Percentiles rank a stretch among this genome's conserved stretches.
Conservation (phyloP, 2,888 invertebrate species). For the Amphiduros pacificus region DNA sequence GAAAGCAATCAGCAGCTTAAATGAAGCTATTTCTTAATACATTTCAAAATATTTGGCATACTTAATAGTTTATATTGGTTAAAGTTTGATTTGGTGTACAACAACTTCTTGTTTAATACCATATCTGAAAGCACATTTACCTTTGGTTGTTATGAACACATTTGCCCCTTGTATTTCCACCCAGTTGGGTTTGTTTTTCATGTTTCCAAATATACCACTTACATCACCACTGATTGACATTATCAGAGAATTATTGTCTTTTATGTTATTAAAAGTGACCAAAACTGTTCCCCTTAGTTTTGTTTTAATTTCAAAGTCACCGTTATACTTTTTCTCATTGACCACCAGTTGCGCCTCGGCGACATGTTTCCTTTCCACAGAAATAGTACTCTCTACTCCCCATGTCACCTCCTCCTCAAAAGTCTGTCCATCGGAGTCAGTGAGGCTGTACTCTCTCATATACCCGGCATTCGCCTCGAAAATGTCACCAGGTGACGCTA, state of each 20-base stretch:
- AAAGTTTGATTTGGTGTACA: conserved; percentile 25
- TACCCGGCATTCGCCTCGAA: conserved; percentile 58
- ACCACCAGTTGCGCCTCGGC: conserved; percentile 56
- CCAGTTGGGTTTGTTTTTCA: conserved; percentile 19
- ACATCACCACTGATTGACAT: conserved; percentile 31
- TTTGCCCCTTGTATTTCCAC: conserved; percentile 15
- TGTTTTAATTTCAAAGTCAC: conserved; percentile 44
- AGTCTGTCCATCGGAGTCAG: conserved; percentile 51
- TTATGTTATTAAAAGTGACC: conserved; percentile 31
- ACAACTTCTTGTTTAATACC: conserved; percentile 35
- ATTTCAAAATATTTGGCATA: too few species aligned
- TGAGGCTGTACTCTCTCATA: conserved; percentile 56
- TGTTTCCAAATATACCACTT: conserved; percentile 21
- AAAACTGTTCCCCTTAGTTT: conserved; percentile 28
- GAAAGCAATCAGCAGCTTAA: too few species aligned
- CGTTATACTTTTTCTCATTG: conserved; percentile 47
- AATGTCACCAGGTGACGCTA: conserved; percentile 58
- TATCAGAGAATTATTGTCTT: conserved; percentile 32
- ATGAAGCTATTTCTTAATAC: too few species aligned
- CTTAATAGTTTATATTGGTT: too few species aligned
- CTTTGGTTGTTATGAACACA: conserved; percentile 26
- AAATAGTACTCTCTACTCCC: conserved; percentile 56
- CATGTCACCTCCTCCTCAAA: conserved; percentile 53
- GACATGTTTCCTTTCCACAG: conserved; percentile 36
- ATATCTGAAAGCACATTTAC: conserved; percentile 32